phyloP scores from a whole-genome alignment of 2,797 vertebrate genomes.

The Macroramphosus scolopax region DNA sequence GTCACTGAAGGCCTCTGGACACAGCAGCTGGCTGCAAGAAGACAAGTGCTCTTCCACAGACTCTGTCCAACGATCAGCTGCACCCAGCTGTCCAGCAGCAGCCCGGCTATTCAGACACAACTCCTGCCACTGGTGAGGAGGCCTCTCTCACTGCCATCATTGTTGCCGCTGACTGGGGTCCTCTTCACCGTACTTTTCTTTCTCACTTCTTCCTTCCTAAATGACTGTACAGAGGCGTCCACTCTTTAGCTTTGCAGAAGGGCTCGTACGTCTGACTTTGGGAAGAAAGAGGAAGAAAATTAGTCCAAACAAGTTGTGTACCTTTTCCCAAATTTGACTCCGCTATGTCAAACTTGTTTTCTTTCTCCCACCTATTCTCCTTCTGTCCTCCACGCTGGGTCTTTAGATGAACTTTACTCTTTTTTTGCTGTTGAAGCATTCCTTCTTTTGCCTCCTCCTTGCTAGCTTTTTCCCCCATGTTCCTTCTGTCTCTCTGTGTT shows the following conservation, averaged over 20 bases:
- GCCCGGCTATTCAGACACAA: constrained; percentile 51
- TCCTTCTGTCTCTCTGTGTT: constrained; percentile 59
- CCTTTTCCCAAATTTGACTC: constrained; percentile 47
- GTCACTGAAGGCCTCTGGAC: constrained; percentile 82
- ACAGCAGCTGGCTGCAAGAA: constrained; percentile 91
- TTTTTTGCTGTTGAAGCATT: constrained; percentile 53
- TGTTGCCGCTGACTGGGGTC: constrained; percentile 67
- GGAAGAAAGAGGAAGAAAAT: too few relatives aligned
- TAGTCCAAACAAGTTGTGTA: too few relatives aligned
- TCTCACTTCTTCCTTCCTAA: constrained; percentile 74
- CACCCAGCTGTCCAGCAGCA: constrained; percentile 76
- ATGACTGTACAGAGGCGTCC: constrained; percentile 67
- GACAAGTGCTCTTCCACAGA: constrained; percentile 79
- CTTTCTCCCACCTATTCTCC: constrained; percentile 46
- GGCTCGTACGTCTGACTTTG: constrained; percentile 58
- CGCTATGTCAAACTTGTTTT: constrained; percentile 51
- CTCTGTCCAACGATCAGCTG: constrained; percentile 84
- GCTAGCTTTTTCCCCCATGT: constrained; percentile 33
- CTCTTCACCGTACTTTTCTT: constrained; percentile 73
- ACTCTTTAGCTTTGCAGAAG: constrained; percentile 60
- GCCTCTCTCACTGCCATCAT: constrained; percentile 59
- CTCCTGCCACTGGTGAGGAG: constrained; percentile 41
- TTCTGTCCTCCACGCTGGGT: constrained; percentile 60
- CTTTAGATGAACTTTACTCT: constrained; percentile 61
- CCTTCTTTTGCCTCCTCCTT: constrained; percentile 48